phyloP scores from a whole-genome alignment of 2,888 invertebrate species.

The Auanema freiburgensis region DNA sequence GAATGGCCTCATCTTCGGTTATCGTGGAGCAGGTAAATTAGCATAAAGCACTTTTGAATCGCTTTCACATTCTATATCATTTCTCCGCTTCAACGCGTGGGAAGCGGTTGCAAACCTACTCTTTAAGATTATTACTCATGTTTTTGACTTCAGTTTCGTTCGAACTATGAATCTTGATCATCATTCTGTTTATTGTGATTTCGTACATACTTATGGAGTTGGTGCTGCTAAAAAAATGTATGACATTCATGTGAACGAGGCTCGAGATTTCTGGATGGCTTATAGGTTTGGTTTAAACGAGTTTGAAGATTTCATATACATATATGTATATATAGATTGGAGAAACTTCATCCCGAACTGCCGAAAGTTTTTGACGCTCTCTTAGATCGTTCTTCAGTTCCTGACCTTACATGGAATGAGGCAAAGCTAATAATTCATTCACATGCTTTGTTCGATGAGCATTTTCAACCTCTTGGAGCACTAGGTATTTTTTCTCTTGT shows the following conservation, averaged over 20 bases:
- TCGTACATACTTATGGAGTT: conserved; percentile 46
- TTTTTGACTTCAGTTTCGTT: conserved; percentile 72
- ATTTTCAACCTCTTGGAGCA: conserved; percentile 69
- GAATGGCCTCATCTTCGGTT: conserved; percentile 13
- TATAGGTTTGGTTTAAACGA: conserved; percentile 16
- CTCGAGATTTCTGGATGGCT: conserved; percentile 47
- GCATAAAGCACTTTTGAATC: background rate
- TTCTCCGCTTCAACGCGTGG: background rate
- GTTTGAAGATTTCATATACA: background rate
- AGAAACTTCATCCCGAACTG: conserved; percentile 43
- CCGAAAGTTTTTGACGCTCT: conserved; percentile 39
- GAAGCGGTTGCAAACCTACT: background rate
- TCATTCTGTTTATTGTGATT: conserved; percentile 72
- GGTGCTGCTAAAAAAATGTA: conserved; percentile 41
- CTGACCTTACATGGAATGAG: conserved; percentile 79
- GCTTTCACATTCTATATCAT: background rate
- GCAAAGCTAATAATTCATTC: conserved; percentile 82
- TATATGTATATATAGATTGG: conserved; percentile 28
- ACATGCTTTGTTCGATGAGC: conserved; percentile 89
- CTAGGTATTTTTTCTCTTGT: conserved; percentile 9
- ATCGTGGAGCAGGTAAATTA: conserved; percentile 16
- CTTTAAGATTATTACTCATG: background rate
- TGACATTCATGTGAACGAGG: conserved; percentile 44
- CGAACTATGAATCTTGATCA: conserved; percentile 71
- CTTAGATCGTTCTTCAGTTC: conserved; percentile 66